These are phyloP conservation scores for Ctenopoma multispine DNA, from an alignment of 2,797 vertebrate species.

Conservation along the genomic window DNA sequence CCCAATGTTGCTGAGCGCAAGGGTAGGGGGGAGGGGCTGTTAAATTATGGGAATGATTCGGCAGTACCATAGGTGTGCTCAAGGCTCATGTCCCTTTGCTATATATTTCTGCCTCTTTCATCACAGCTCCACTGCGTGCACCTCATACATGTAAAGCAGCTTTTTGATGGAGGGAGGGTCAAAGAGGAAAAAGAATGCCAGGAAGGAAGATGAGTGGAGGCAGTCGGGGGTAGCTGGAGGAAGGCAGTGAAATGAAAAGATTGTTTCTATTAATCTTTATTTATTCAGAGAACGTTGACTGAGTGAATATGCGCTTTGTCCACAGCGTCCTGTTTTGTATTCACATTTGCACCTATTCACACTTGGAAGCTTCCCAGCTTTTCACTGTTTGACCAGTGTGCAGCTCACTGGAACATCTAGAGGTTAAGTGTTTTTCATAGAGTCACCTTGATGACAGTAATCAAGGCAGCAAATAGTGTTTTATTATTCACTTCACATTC, in stretches of 20 bases:
- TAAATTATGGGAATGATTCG: conserved; percentile 68
- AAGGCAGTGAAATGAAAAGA: conserved; percentile 31
- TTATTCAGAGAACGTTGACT: conserved; percentile 38
- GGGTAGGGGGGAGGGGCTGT: conserved; percentile 5
- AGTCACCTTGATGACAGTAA: conserved; percentile 42
- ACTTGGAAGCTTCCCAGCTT: conserved; percentile 2
- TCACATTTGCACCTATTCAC: conserved; percentile 20
- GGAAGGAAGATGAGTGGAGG: conserved; percentile 34
- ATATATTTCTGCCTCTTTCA: conserved; percentile 76
- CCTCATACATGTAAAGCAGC: conserved; percentile 67
- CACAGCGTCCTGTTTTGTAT: conserved; percentile 21
- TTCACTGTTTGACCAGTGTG: conserved; percentile 19
- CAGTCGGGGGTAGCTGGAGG: conserved; percentile 5
- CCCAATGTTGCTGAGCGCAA: conserved; percentile 25
- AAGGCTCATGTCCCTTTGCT: conserved; percentile 59
- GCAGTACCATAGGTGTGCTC: conserved; percentile 57
- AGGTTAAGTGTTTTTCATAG: conserved; percentile 38
- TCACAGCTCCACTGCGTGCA: conserved; percentile 47
- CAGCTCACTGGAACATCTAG: conserved; percentile 6
- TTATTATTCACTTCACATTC: conserved; percentile 11
- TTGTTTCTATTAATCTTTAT: conserved; percentile 63
- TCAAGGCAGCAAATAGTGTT: conserved; percentile 33
- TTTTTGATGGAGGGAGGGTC: conserved; percentile 51
- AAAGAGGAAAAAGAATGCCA: conserved; percentile 22
- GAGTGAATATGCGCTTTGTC: background rate